A percentile compares a stretch with the other conserved stretches of the same genome.
phyloP scores from a whole-genome alignment of 2,113 vertebrate genomes.

The Orycteropus afer region DNA sequence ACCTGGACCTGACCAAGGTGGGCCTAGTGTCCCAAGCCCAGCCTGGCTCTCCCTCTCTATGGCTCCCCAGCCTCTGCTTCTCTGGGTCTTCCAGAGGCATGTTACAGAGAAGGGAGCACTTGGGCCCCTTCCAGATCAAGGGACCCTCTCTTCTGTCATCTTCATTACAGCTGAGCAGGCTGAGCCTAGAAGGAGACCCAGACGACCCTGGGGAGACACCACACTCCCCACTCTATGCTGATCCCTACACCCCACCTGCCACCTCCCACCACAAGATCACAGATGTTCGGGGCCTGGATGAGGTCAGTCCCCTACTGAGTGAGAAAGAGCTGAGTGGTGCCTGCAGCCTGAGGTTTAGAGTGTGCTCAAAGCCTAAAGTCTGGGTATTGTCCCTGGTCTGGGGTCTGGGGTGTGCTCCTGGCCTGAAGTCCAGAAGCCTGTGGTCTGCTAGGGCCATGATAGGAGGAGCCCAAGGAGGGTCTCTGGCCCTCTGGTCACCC shows the following conservation, averaged over 20 bases:
- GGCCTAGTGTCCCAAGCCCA: not conserved
- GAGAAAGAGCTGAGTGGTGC: not conserved
- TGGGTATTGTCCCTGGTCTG: not conserved
- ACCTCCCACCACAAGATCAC: constrained; percentile 54
- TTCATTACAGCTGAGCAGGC: constrained; percentile 86
- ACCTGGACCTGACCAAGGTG: constrained; percentile 79
- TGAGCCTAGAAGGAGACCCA: constrained; percentile 81
- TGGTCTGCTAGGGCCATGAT: not conserved
- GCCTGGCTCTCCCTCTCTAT: rapidly evolving
- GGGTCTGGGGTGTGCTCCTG: not conserved
- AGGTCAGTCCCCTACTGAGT: constrained; percentile 73
- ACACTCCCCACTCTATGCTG: constrained; percentile 88
- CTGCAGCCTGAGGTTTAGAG: not conserved
- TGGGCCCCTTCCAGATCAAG: not conserved
- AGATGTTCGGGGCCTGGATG: constrained; percentile 59
- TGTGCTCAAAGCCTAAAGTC: not conserved
- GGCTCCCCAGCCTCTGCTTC: not conserved
- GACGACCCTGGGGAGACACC: constrained; percentile 72
- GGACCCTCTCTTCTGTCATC: not conserved
- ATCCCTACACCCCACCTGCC: constrained; percentile 87
- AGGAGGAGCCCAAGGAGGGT: not conserved
- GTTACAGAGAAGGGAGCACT: not conserved
- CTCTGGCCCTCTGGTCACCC: not conserved
- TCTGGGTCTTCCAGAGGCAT: not conserved
- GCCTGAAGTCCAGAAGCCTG: not conserved